Evolutionary conservation across 2,888 invertebrate genomes (phyloP).

Genomic region (Nemapogon koenigi): DNA sequence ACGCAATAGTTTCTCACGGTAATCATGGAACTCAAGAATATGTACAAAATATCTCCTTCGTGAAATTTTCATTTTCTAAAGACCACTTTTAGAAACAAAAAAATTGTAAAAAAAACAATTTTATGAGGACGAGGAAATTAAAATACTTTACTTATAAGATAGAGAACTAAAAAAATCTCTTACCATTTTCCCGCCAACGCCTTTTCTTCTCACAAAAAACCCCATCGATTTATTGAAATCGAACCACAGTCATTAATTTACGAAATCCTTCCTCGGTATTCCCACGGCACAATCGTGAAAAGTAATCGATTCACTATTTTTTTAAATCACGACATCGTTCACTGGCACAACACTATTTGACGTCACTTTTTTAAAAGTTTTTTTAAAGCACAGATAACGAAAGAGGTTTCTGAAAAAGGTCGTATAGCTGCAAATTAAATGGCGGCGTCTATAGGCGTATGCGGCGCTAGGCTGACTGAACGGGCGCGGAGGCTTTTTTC

Average conservation of each 20-base stretch:
- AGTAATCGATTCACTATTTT: background rate
- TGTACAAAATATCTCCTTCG: too few relatives aligned
- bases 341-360: conserved; percentile 3
- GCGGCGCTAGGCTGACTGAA: conserved; percentile 53
- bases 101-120: too few relatives aligned
- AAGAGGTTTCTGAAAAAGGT: conserved; percentile 29
- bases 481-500: conserved; percentile 57
- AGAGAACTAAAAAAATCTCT: too few relatives aligned
- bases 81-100: too few relatives aligned
- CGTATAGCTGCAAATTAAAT: conserved; percentile 31
- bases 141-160: too few relatives aligned
- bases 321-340: conserved; percentile 2
- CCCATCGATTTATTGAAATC: conserved; percentile 4
- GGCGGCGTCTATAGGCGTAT: conserved; percentile 51
- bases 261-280: conserved; percentile 1
- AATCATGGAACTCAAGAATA: too few relatives aligned
- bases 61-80: too few relatives aligned
- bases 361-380: background rate
- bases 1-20: too few relatives aligned
- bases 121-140: too few relatives aligned
- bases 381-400: background rate
- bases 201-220: conserved; percentile 6
- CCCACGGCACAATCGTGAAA: background rate
- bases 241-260: conserved; percentile 5
- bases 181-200: conserved; percentile 1